These are phyloP conservation scores for Temnothorax rugatulus DNA, from an alignment of 2,888 invertebrate genomes.

Conservation along the genomic window DNA sequence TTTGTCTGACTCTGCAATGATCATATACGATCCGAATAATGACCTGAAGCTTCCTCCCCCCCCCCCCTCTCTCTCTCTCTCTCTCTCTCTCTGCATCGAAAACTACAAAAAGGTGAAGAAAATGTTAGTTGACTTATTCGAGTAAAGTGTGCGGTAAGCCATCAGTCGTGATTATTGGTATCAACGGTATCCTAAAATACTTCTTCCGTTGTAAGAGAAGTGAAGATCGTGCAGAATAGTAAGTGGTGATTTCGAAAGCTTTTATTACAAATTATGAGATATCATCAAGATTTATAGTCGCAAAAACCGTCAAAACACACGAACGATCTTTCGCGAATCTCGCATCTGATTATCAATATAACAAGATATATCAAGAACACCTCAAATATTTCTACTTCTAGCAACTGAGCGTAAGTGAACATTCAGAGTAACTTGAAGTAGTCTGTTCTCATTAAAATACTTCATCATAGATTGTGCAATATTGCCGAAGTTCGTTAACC, in stretches of 20 bases:
- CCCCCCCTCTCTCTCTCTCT: too few species aligned
- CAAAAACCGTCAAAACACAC: not conserved
- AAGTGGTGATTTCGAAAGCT: not conserved
- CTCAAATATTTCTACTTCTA: not conserved
- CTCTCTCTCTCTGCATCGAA: too few species aligned
- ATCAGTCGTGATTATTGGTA: not conserved
- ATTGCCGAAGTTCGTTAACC: slow-evolving; percentile 36
- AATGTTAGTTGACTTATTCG: not conserved
- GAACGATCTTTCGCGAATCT: not conserved
- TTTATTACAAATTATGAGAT: not conserved
- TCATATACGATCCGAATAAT: not conserved
- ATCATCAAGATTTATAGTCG: not conserved
- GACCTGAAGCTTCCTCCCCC: too few species aligned
- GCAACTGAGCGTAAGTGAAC: not conserved
- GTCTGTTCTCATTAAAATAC: slow-evolving; percentile 5
- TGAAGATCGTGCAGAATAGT: not conserved
- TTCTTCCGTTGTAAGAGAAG: not conserved
- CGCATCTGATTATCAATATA: not conserved
- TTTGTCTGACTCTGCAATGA: not conserved
- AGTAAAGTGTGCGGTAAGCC: not conserved
- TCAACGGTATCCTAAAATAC: not conserved
- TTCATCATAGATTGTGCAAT: slow-evolving; percentile 27
- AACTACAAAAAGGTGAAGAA: not conserved
- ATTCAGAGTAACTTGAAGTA: not conserved
- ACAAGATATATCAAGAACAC: not conserved